These are phyloP conservation scores for Sarcoramphus papa DNA, from an alignment of 2,797 vertebrate genomes.

Conservation along the genomic window DNA sequence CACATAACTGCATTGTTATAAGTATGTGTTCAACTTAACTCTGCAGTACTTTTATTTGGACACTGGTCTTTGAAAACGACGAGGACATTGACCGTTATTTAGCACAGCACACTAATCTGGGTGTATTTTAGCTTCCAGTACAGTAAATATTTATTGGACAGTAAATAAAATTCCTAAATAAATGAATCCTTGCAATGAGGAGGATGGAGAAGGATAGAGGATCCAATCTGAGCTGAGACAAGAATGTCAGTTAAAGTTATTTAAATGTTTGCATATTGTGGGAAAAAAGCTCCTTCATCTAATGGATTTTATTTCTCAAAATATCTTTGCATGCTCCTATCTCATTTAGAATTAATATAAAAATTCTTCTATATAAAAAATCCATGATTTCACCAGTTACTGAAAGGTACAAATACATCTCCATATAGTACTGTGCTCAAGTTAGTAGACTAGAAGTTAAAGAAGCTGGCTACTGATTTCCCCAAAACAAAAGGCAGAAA, in stretches of 20 bases:
- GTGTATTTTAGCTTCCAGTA: background rate
- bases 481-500: background rate
- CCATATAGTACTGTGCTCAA: background rate
- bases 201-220: background rate
- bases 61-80: background rate
- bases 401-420: background rate
- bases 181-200: background rate
- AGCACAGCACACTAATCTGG: background rate
- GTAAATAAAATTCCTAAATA: background rate
- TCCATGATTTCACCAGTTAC: background rate
- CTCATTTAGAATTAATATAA: background rate
- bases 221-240: background rate
- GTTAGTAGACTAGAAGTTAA: background rate
- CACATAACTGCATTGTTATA: background rate
- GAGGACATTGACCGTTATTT: background rate
- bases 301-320: background rate
- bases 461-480: background rate
- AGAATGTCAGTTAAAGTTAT: background rate
- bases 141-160: background rate
- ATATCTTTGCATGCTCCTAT: background rate
- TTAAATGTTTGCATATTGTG: background rate
- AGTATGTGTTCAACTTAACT: background rate
- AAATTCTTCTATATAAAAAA: background rate
- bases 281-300: background rate
- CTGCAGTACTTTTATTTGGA: background rate